Base-by-base conservation (phyloP, 2,888 invertebrate genomes). In the Miltochrista miniata region DNA sequence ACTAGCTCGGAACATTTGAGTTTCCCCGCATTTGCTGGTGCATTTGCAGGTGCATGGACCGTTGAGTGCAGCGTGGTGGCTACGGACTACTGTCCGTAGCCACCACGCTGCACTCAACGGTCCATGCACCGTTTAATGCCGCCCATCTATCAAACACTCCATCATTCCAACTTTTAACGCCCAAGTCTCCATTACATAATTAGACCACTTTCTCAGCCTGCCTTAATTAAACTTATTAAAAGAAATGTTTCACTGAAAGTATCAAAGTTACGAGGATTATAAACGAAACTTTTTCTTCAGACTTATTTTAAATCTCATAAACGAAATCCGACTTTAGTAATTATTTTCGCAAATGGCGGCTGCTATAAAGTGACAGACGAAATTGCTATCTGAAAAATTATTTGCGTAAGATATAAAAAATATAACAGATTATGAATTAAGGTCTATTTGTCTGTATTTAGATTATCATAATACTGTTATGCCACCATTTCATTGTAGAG, bases 1-100 rank as follows among this genome's bases (percentile, higher is more conserved):
- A n/a, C n/a, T n/a, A n/a, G 86, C 74, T 79, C 79, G 84, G 85
- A 83, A 85, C 83, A 83, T 75, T 64, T 70, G 74, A 83, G 86
- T 90, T 90, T 88, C 86, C 84, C 85, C 77, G 69, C 76, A 66
- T 65, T 59, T 56, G 59, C 44, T 51, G n/a, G n/a, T n/a, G 56
- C 51, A 64, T 64, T 81, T 85, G 73, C 67, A 76, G 72, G 79
- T 71, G 79, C 83, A 81, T 56, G 68, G 72, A 81, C 76, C 81
- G 83, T 81, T 76, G 74, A 76, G 76, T 76, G 81, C 76, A 81
- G 82, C 79, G 79, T 80, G 68, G 74, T 79, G 68, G 83, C 81
- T 72, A 76, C 84, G 85, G 85, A 68, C 79, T 82, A 71, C 80
- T 80, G 85, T 68, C 85, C 85, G 84, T 76, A 72, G 81, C 83